Percentiles rank a stretch among this genome's conserved stretches.
Conservation (phyloP, 2,888 invertebrate genomes). For the Eutolmus rufibarbis region DNA sequence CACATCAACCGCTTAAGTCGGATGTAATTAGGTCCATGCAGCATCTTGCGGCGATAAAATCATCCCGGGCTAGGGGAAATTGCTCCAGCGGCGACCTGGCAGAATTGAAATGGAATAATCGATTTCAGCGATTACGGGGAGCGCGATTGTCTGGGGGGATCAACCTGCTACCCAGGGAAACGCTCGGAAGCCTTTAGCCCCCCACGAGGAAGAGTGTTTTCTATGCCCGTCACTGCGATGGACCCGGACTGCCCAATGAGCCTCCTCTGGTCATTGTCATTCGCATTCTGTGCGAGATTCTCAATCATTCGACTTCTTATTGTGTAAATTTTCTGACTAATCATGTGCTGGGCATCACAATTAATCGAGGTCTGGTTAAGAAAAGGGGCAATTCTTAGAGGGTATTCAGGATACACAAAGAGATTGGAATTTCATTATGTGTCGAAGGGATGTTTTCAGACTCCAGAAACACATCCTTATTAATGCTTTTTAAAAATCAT, state of each 20-base stretch:
- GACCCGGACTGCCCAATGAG: not conserved
- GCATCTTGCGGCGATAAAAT: not conserved
- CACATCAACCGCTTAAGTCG: not conserved
- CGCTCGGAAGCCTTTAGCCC: not conserved
- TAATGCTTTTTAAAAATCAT: too few relatives aligned
- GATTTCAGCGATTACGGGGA: conserved; percentile 1
- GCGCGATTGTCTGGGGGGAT: not conserved
- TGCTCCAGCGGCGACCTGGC: not conserved
- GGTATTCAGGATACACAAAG: not conserved
- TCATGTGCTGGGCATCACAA: conserved; percentile 7
- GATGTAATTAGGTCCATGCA: not conserved
- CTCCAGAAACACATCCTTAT: too few relatives aligned
- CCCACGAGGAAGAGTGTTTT: not conserved
- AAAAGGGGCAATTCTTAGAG: not conserved
- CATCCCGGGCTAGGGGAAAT: not conserved
- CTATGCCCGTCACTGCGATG: not conserved
- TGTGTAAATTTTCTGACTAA: conserved; percentile 20
- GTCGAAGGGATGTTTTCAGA: not conserved
- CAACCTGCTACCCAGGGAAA: not conserved
- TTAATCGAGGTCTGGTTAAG: not conserved
- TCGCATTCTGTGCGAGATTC: conserved; percentile 7
- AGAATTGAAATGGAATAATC: conserved; percentile 11
- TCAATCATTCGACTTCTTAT: conserved; percentile 5
- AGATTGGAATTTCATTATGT: not conserved
- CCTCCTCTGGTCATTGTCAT: not conserved